phyloP scores from a whole-genome alignment of 1,140 invertebrate species.

The Drosophila navojoa region DNA sequence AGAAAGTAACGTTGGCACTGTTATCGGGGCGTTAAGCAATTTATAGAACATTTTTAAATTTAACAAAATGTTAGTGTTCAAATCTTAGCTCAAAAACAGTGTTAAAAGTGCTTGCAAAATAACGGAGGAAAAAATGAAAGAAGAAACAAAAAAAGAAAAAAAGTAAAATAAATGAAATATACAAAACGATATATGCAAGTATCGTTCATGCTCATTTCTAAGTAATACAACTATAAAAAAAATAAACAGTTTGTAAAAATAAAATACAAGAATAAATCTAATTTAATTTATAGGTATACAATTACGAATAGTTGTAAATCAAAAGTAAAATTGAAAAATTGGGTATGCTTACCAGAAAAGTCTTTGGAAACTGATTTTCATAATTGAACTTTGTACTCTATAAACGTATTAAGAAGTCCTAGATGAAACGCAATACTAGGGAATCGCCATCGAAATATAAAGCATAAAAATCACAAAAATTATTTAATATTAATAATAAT shows the following conservation, averaged over 20 bases:
- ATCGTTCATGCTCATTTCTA: slow-evolving; percentile 66
- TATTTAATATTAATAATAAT: neutral
- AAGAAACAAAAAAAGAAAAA: slow-evolving; percentile 12
- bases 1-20: slow-evolving; percentile 59
- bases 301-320: slow-evolving; percentile 73
- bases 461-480: neutral
- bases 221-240: slow-evolving; percentile 38
- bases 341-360: slow-evolving; percentile 55
- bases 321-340: slow-evolving; percentile 45
- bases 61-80: slow-evolving; percentile 77
- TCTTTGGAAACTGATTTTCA: slow-evolving; percentile 14
- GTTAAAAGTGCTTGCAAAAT: slow-evolving; percentile 44
- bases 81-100: slow-evolving; percentile 73
- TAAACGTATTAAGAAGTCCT: slow-evolving; percentile 5
- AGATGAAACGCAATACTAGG: neutral
- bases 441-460: slow-evolving; percentile 9
- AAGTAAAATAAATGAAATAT: slow-evolving; percentile 48
- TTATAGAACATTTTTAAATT: slow-evolving; percentile 74
- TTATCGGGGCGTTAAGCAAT: slow-evolving; percentile 57
- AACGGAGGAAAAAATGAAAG: slow-evolving; percentile 17
- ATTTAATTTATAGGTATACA: slow-evolving; percentile 77
- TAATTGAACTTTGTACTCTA: slow-evolving; percentile 5
- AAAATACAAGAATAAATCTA: slow-evolving; percentile 60
- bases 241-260: slow-evolving; percentile 64
- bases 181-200: slow-evolving; percentile 32